These are phyloP conservation scores for Oligia fasciuncula DNA, from an alignment of 2,888 invertebrate genomes.

Conservation along the genomic window DNA sequence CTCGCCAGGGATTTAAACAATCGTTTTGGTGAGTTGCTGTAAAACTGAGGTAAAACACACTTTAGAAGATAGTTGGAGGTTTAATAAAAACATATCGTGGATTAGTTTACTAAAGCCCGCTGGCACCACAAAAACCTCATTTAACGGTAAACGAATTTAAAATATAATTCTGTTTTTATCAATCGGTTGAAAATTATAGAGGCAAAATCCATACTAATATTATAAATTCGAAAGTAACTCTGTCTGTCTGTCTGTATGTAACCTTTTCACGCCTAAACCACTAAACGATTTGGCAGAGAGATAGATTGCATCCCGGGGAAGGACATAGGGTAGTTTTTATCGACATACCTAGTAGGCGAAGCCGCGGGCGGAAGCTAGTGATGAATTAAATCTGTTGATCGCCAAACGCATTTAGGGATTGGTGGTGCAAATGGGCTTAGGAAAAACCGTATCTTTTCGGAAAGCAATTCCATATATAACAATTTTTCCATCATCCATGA, in stretches of 20 bases:
- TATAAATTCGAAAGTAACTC: no score
- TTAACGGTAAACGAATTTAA: background rate
- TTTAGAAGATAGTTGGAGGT: constrained; percentile 32
- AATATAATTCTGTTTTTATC: background rate
- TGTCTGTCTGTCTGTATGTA: no score
- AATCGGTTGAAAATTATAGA: background rate
- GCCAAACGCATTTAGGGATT: background rate
- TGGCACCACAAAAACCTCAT: background rate
- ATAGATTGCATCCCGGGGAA: no score
- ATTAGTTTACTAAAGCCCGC: background rate
- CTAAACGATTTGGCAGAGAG: no score
- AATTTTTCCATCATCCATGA: background rate
- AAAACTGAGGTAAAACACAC: constrained; percentile 54
- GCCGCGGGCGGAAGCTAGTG: background rate
- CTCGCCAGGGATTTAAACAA: constrained; percentile 56
- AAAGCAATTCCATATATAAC: background rate
- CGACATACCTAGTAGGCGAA: no score
- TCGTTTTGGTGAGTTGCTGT: constrained; percentile 45
- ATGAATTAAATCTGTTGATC: background rate
- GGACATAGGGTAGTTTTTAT: no score
- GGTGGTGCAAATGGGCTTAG: background rate
- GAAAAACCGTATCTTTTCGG: background rate
- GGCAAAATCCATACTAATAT: background rate
- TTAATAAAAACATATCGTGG: constrained; percentile 33
- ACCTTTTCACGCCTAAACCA: no score